A percentile compares a stretch with the other conserved stretches of the same genome.
Conservation (phyloP, 2,797 vertebrate genomes). For the Artibeus jamaicensis region DNA sequence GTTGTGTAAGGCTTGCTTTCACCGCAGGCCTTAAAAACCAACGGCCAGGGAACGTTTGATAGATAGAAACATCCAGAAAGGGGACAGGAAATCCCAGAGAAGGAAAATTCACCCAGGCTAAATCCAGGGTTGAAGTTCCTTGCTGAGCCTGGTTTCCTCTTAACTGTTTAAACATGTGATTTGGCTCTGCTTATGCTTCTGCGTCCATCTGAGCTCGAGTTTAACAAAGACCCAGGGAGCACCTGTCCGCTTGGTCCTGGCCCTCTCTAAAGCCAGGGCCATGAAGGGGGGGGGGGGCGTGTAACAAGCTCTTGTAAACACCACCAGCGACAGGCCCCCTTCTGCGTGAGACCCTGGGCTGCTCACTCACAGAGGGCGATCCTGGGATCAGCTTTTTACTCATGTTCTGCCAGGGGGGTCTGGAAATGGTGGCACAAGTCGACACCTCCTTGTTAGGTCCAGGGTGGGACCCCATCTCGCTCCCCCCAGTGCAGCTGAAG, state of each 20-base stretch:
- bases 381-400: background rate
- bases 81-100: constrained; percentile 65
- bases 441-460: background rate
- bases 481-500: background rate
- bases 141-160: constrained; percentile 26
- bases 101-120: constrained; percentile 47
- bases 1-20: constrained; percentile 2
- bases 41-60: constrained; percentile 30
- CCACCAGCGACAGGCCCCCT: background rate
- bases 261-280: background rate
- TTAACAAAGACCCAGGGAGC: constrained; percentile 20
- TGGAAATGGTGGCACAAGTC: background rate
- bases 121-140: constrained; percentile 43
- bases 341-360: background rate
- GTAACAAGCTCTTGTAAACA: background rate
- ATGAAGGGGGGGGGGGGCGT: background rate
- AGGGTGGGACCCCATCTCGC: background rate
- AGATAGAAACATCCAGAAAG: constrained; percentile 64
- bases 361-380: background rate
- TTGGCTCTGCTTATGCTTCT: constrained; percentile 44
- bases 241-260: background rate
- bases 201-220: constrained; percentile 34
- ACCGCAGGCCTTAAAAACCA: background rate
- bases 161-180: constrained; percentile 61
- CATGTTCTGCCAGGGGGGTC: background rate